Evolutionary conservation across 2,888 invertebrate genomes (phyloP).

Genomic region (Exephanes ischioxanthus): DNA sequence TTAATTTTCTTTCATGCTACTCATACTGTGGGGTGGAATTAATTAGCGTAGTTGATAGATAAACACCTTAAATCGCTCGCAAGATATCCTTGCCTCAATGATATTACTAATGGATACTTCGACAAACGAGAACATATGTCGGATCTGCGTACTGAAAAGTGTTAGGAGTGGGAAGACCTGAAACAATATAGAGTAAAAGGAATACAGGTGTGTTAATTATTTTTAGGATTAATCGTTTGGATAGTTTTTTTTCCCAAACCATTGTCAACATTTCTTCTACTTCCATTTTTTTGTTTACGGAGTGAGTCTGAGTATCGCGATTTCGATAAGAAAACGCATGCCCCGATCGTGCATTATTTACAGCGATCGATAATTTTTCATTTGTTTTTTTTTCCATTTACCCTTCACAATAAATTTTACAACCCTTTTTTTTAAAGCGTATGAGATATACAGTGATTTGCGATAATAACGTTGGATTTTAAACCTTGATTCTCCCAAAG

Average conservation of each 20-base stretch:
- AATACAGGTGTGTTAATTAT: constrained; percentile 20
- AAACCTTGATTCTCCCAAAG: constrained; percentile 82
- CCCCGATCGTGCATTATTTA: background rate
- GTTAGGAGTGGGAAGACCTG: constrained; percentile 83
- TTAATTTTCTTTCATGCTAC: background rate
- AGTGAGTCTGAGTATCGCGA: constrained; percentile 49
- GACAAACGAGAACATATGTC: constrained; percentile 79
- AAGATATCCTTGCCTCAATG: constrained; percentile 76
- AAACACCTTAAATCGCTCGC: constrained; percentile 81
- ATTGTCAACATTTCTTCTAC: too few species aligned
- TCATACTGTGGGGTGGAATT: background rate
- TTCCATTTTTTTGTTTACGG: background rate
- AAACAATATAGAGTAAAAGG: constrained; percentile 70
- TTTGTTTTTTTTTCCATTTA: background rate
- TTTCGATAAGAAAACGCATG: constrained; percentile 34
- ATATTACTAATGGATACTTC: constrained; percentile 80
- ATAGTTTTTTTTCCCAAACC: too few species aligned
- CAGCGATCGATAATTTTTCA: background rate
- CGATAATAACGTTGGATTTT: constrained; percentile 20
- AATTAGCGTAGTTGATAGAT: constrained; percentile 47
- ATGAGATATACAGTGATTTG: constrained; percentile 32
- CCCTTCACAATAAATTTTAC: constrained; percentile 4
- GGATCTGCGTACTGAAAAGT: constrained; percentile 81
- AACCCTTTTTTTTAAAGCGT: constrained; percentile 33
- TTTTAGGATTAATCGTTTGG: background rate